These are phyloP conservation scores for Acrobasis consociella DNA, from an alignment of 2,888 invertebrate genomes.

Conservation along the genomic window DNA sequence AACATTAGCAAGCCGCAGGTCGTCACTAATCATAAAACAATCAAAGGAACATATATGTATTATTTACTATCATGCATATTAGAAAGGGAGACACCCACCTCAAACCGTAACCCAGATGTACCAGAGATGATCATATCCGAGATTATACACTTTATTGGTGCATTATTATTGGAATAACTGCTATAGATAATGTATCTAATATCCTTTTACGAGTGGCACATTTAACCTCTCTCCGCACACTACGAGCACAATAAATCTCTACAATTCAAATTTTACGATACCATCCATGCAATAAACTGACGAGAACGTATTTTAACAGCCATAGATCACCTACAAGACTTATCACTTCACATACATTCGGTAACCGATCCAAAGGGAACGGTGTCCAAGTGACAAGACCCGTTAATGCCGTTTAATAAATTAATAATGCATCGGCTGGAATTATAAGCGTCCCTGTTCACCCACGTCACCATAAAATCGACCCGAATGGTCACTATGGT, in stretches of 20 bases:
- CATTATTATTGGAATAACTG: no score
- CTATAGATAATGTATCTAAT: no score
- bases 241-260: neutral
- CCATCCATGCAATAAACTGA: neutral
- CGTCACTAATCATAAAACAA: no score
- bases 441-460: conserved; percentile 44
- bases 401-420: conserved; percentile 40
- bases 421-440: conserved; percentile 44
- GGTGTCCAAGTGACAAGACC: conserved; percentile 27
- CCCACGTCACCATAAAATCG: conserved; percentile 49
- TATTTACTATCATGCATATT: no score
- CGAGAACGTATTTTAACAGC: conserved; percentile 4
- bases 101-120: no score
- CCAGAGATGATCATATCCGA: no score
- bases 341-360: conserved; percentile 25
- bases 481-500: conserved; percentile 35
- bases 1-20: no score
- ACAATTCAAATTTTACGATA: neutral
- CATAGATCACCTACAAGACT: conserved; percentile 17
- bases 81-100: no score
- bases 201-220: no score
- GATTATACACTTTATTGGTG: no score
- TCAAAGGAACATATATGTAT: no score
- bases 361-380: conserved; percentile 20
- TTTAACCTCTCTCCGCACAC: neutral